Base-by-base conservation (phyloP, 2,113 vertebrate genomes). In the Oncorhynchus nerka region DNA sequence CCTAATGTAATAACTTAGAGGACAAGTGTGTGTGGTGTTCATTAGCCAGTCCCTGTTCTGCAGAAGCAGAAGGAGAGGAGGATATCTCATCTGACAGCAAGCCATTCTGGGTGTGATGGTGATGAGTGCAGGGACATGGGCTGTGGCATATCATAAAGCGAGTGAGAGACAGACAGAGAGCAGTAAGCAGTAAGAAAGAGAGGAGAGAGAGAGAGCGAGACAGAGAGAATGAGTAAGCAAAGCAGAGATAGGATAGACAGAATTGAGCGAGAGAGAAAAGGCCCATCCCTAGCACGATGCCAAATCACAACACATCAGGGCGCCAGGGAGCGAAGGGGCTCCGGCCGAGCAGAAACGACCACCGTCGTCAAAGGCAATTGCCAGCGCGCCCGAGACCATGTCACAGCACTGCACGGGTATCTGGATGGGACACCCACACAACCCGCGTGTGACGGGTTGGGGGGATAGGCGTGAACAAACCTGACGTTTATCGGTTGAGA, bases 401-500 rank as follows among this genome's bases (percentile, higher is more conserved):
- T 39, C 67, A 34, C 67, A 68, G 32, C 67, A 8, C 67, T n/a
- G 32, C 7, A 7, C 39, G 12, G 32, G 9, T 19, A 3, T 45
- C 39, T 45, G 3, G 30, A 13, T 30, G 26, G 30, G 12, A 30
- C 66, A 20, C 66, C n/a, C 4, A 8, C 66, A 34, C 67, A 45
- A 67, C 61, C 71, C 22, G 6, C n/a, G 4, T 8, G 30, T 32
- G 34, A 20, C 2, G 51, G 71, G 51, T 24, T 34, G 19, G 20
- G 57, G 20, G 19, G 67, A 68, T 9, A 68, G 70, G 74, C 68
- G 70, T 68, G 48, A 67, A 64, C 30, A 28, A 57, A 62, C 75
- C 77, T 79, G 80, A 82, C 75, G 77, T 67, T 78, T 76, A 70
- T 77, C 64, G 26, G 51, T 49, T 39, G 66, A 77, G 48, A 51